Conservation (phyloP, 2,113 vertebrate species). For the Perca fluviatilis region DNA sequence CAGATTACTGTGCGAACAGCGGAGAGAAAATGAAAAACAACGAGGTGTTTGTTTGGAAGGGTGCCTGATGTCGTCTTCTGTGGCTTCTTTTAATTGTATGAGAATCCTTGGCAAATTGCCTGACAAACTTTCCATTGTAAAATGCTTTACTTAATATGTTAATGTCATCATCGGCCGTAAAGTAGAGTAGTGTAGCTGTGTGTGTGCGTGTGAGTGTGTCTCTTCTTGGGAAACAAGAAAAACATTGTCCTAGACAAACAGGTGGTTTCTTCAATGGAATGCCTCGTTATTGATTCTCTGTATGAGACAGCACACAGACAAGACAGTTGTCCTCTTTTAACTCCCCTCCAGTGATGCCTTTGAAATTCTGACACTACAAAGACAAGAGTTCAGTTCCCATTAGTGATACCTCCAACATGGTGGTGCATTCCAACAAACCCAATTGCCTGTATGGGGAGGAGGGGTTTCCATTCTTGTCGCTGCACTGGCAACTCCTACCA, state of each 20-base stretch:
- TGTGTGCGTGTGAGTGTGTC: slow-evolving; percentile 6
- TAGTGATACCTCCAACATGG: not conserved
- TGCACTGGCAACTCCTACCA: not conserved
- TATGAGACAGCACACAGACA: not conserved
- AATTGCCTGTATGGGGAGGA: not conserved
- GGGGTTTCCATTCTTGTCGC: not conserved
- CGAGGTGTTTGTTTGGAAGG: slow-evolving; percentile 30
- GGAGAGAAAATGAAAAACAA: slow-evolving; percentile 27
- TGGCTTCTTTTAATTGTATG: slow-evolving; percentile 51
- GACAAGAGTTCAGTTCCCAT: not conserved
- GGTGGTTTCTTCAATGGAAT: not conserved
- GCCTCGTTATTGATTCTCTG: not conserved
- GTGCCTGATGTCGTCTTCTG: slow-evolving; percentile 46
- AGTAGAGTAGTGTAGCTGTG: not conserved
- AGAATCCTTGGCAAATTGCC: slow-evolving; percentile 57
- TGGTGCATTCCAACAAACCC: not conserved
- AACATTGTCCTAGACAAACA: not conserved
- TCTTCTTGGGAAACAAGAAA: not conserved
- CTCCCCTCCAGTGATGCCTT: not conserved
- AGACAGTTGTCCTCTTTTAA: not conserved
- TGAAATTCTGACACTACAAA: not conserved
- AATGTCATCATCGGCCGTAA: slow-evolving; percentile 24
- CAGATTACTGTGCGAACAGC: slow-evolving; percentile 40
- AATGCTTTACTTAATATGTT: slow-evolving; percentile 60
- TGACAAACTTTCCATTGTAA: slow-evolving; percentile 46